These are phyloP conservation scores for Agrochola lota DNA, from an alignment of 2,888 invertebrate species.

Conservation along the genomic window DNA sequence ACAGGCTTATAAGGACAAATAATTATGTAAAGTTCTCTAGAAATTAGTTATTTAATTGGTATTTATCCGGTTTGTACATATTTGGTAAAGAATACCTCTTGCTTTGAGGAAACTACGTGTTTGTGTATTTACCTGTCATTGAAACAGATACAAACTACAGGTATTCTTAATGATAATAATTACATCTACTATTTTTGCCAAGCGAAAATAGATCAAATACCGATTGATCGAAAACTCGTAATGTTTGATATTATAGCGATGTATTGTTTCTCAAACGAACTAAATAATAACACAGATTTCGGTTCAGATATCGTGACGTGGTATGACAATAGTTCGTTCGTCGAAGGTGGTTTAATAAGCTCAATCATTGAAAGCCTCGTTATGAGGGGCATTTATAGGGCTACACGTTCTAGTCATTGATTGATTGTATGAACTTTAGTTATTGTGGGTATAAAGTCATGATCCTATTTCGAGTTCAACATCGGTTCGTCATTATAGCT, in stretches of 20 bases:
- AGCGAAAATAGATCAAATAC: not conserved
- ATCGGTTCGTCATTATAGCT: slow-evolving; percentile 29
- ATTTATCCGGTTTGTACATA: not conserved
- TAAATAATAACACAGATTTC: slow-evolving; percentile 2
- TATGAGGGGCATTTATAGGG: slow-evolving; percentile 16
- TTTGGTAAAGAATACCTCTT: not conserved
- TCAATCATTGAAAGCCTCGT: not conserved
- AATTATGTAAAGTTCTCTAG: not conserved
- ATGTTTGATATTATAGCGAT: slow-evolving; percentile 3
- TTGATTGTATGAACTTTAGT: slow-evolving; percentile 42
- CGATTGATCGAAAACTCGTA: not conserved
- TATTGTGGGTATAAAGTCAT: slow-evolving; percentile 27
- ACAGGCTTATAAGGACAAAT: slow-evolving; percentile 33
- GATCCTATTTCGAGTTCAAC: slow-evolving; percentile 51
- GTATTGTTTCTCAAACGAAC: slow-evolving; percentile 6
- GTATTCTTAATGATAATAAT: not conserved
- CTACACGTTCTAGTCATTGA: slow-evolving; percentile 30
- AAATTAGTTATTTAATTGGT: slow-evolving; percentile 4
- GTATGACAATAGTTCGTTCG: slow-evolving; percentile 12
- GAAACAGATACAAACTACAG: not conserved
- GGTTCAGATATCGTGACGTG: slow-evolving; percentile 4
- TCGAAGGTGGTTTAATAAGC: slow-evolving; percentile 14
- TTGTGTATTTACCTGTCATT: not conserved
- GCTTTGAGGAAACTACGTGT: not conserved
- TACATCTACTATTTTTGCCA: not conserved